These are phyloP conservation scores for Punctoribates punctum DNA, from an alignment of 2,888 invertebrate species.

Conservation along the genomic window DNA sequence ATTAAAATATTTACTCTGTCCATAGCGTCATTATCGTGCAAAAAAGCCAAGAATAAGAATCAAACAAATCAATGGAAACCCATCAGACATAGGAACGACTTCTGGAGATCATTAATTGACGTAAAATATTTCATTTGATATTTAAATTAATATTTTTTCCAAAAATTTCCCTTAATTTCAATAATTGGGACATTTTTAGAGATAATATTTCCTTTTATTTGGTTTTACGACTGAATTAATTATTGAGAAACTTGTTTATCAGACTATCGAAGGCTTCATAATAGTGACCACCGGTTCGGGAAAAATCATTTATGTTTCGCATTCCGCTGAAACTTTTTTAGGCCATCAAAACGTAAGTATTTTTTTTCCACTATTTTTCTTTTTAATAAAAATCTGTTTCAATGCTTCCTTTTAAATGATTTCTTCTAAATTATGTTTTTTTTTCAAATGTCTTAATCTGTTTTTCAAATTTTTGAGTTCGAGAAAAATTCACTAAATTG, in stretches of 20 bases:
- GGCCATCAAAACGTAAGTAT: slow-evolving; percentile 73
- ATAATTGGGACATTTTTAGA: neutral
- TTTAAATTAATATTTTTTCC: slow-evolving; percentile 37
- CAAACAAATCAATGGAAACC: slow-evolving; percentile 26
- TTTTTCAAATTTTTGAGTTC: neutral
- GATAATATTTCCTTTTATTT: slow-evolving; percentile 4
- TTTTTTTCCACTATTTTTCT: neutral
- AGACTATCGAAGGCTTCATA: slow-evolving; percentile 69
- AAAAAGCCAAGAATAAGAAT: neutral
- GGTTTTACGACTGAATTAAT: too few species aligned
- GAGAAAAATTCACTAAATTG: too few species aligned
- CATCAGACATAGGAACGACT: neutral
- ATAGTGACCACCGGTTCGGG: slow-evolving; percentile 66
- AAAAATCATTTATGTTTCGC: slow-evolving; percentile 72
- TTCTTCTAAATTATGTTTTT: neutral
- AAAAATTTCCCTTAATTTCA: neutral
- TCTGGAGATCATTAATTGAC: slow-evolving; percentile 28
- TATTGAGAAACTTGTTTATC: neutral
- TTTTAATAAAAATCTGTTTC: too few species aligned
- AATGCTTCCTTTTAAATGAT: neutral
- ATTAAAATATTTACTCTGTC: too few species aligned
- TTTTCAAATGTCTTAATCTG: neutral
- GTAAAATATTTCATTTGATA: slow-evolving; percentile 23
- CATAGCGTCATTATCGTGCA: neutral
- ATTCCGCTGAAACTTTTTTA: slow-evolving; percentile 74